phyloP scores from a whole-genome alignment of 1,140 invertebrate species.

The Drosophila lacertosa region DNA sequence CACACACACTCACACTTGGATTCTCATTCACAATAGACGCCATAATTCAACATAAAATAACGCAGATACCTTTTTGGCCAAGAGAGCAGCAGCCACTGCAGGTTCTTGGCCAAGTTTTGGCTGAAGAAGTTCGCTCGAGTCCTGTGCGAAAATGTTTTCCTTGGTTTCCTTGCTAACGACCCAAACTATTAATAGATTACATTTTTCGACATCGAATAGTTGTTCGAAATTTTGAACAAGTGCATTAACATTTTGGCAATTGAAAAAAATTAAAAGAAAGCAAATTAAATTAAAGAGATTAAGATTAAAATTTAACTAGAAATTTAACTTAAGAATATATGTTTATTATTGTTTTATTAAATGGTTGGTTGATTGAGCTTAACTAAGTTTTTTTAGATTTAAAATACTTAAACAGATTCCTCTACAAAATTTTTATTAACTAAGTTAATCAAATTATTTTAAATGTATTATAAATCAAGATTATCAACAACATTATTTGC shows the following conservation, averaged over 20 bases:
- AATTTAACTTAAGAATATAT: no score
- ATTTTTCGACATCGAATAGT: background rate
- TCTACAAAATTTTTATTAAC: no score
- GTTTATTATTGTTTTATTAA: no score
- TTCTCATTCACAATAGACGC: slow-evolving; percentile 49
- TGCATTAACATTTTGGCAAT: no score
- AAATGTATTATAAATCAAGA: background rate
- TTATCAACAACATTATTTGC: no score
- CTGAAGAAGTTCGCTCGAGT: slow-evolving; percentile 5
- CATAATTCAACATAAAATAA: slow-evolving; percentile 80
- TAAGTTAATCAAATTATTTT: no score
- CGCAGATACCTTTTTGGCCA: slow-evolving; percentile 54
- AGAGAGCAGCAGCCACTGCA: slow-evolving; percentile 27
- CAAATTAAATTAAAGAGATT: background rate
- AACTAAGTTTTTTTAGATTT: no score
- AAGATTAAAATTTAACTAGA: no score
- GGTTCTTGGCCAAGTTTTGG: slow-evolving; percentile 15
- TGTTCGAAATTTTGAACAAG: background rate
- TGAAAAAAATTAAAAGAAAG: background rate
- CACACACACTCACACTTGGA: slow-evolving; percentile 33
- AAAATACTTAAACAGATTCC: no score
- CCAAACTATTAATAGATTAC: slow-evolving; percentile 5
- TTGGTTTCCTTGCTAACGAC: background rate
- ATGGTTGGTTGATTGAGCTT: no score
- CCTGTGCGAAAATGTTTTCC: background rate